Evolutionary conservation across 2,888 invertebrate genomes (phyloP), one percentile per base, ranked within the genome.

Genomic region (Drosophila prostipennis): DNA sequence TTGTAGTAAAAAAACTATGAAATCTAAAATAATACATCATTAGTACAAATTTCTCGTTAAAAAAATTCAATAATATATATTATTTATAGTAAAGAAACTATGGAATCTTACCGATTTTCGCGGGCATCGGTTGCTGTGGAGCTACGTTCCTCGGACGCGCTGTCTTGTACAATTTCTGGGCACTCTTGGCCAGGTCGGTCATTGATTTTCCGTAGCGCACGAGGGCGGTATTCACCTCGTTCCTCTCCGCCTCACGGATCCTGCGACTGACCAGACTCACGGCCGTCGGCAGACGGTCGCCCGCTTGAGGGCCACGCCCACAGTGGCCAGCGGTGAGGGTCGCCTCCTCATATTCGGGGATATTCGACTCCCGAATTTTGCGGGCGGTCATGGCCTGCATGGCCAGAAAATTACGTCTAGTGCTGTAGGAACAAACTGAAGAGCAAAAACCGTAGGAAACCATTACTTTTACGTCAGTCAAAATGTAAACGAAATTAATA

Each of bases 141-240:
- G 26, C 3, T 3, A 23, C 0, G 4, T 14, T 14, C 14, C 29
- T 46, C 1, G 29, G 5, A 10, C 46, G 46, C 1, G 46, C 46
- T 11, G 6, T 11, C 14, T 29, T 46, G 10, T 46, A 46, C n/a
- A 46, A 2, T 1, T 29, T 46, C 1, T 14, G 29, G 10, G 46
- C 46, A 29, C 29, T 46, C 2, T 10, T 29, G 14, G 29, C 46
- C 46, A 46, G 29, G 10, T 46, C 46, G 46, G 29, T 29, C 46
- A 46, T 29, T 1, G 46, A 46, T 13, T 46, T 26, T 6, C 6
- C 46, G 4, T 46, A 46, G 1, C 6, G 46, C 5, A 14, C 2
- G 46, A 14, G 14, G 5, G 46, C 46, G 0, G 46, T 14, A 3
- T 46, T 46, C 14, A 14, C 29, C 14, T 46, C 46, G 14, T 26